Percentiles rank a stretch among this genome's conserved stretches.
These are phyloP conservation scores for Rhagonycha fulva DNA, from an alignment of 2,888 invertebrate genomes.

Conservation along the genomic window DNA sequence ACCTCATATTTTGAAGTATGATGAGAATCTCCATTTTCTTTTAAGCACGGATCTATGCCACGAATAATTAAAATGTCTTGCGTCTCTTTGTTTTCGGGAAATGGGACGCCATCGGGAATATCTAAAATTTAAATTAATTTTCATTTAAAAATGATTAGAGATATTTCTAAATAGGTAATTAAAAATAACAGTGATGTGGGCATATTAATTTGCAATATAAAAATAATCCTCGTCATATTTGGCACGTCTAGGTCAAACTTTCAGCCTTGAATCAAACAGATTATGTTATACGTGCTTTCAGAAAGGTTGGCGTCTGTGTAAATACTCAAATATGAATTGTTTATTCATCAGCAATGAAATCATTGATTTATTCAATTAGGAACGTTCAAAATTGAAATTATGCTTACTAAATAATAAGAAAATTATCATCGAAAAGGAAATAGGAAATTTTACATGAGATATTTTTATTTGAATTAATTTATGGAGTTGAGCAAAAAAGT, in stretches of 20 bases:
- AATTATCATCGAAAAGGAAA: neutral
- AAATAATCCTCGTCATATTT: neutral
- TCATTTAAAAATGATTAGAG: neutral
- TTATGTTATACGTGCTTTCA: neutral
- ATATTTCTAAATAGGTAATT: neutral
- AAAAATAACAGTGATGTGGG: neutral
- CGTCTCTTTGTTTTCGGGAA: conserved; percentile 34
- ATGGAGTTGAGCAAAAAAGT: neutral
- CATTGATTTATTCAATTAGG: neutral
- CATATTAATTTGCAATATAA: neutral
- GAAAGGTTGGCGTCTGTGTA: neutral
- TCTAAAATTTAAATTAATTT: conserved; percentile 30
- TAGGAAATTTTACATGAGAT: neutral
- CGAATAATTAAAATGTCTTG: conserved; percentile 67
- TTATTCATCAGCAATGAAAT: neutral
- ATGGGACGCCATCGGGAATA: conserved; percentile 35
- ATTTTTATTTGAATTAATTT: neutral
- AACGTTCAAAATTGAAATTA: neutral
- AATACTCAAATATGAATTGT: neutral
- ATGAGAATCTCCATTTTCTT: conserved; percentile 76
- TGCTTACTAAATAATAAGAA: neutral
- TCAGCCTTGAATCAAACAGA: conserved; percentile 3
- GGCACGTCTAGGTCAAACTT: conserved; percentile 5
- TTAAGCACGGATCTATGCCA: conserved; percentile 73
- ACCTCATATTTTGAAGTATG: conserved; percentile 79